Evolutionary conservation across 2,888 invertebrate species (phyloP), one percentile per base, ranked within the genome.

Genomic region (Leptinotarsa juncta): DNA sequence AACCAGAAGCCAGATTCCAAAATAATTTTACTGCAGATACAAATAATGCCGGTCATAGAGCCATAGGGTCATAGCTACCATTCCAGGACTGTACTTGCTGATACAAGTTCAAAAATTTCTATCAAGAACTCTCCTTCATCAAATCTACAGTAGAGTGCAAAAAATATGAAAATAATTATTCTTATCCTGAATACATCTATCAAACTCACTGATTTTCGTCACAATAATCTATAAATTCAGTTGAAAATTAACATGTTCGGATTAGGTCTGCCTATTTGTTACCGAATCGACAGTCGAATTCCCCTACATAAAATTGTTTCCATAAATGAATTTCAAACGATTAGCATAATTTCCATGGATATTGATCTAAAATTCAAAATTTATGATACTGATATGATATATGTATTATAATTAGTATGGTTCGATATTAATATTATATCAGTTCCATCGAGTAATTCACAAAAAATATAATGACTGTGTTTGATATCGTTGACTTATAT

Each of bases 331-430:
- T 62, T 5, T 10, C 16, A 3, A 62, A 62, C 62, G 16, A 62
- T 62, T 62, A 62, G 62, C 62, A 62, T 62, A 62, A 62, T 62
- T 62, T 32, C n/a, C 62, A 32, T 62, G 2, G 32, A 62, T 62
- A 62, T 32, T 42, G 26, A 62, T 42, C 32, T 12, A 4, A 62
- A 62, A 32, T 62, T 62, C 32, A 16, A n/a, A 60, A 62, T 62
- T 62, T 62, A 62, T 62, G 62, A 57, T 57, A n/a, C 62, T 1
- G 10, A 32, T 62, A 32, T 42, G 62, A 62, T 62, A 26, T 42
- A 32, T n/a, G 42, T 32, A 32, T 42, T 42, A 62, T 62, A 42
- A 62, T 62, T 32, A 62, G 16, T n/a, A 32, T 14, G n/a, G 57
- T 57, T 23, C 0, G 23, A 4, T 57, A 57, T 57, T 20, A 57